Evolutionary conservation across 1,140 invertebrate genomes (phyloP), one percentile per base, ranked within the genome.

Genomic region (Nasonia giraulti): DNA sequence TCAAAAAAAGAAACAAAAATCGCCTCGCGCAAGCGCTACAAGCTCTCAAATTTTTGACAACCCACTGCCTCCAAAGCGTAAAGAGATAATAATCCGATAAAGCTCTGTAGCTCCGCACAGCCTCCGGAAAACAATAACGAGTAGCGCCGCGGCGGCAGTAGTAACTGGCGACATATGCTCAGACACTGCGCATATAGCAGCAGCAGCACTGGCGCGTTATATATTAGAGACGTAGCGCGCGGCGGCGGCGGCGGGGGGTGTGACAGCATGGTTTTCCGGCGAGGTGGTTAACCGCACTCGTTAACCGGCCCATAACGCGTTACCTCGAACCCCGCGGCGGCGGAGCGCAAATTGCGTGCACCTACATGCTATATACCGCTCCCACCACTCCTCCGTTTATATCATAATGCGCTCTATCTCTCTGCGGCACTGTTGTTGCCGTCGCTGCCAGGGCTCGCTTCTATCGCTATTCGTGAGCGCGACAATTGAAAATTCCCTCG

Each of bases 281-380:
- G 87, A 84, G 82, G 86, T 87, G 92, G 92, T 92, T 91, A 92
- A 92, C 92, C 92, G 89, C 92, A 90, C 92, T 92, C 92, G 91
- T 93, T 93, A 93, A 93, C 91, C 91, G 91, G 86, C 89, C 91
- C 91, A 90, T 92, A 93, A 92, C 91, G 90, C 90, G 90, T 90
- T 90, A 91, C 87, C 88, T 88, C 31, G 50, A 62, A 27, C n/a
- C 40, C 44, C 76, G 55, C 68, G 77, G 40, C 44, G n/a, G 87
- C 44, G n/a, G 87, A 87, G 86, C 85, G 85, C 88, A 88, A 90
- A 89, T 89, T 89, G 87, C 87, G 87, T 87, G 84, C 87, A 87
- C 83, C 87, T 87, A 88, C 86, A 87, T 82, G 85, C 84, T 62
- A 62, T 17, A 55, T 17, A 84, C 82, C 83, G 2, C 55, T 62